Evolutionary conservation across 64 coral and sea anemone genomes (phyloP).

Genomic region (Montipora sp.): DNA sequence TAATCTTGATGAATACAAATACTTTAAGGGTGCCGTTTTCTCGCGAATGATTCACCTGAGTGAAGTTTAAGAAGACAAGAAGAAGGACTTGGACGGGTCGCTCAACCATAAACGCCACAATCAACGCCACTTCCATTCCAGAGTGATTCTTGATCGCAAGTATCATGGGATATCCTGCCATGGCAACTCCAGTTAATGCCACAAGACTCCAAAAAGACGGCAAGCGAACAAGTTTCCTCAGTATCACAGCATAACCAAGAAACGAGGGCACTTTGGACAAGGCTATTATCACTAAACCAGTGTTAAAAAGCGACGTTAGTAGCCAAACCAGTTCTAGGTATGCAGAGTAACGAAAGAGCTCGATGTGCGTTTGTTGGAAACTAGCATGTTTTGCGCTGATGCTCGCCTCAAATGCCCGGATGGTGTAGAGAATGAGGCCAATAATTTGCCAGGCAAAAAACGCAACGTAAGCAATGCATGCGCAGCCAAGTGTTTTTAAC

Average conservation of each 20-base stretch:
- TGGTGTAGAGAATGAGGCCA: constrained; percentile 15
- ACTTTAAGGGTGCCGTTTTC: too few relatives aligned
- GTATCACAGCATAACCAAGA: neutral
- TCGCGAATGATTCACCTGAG: too few relatives aligned
- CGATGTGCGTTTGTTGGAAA: neutral
- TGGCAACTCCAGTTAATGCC: neutral
- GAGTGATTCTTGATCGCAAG: neutral
- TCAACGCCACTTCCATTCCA: constrained; percentile 3
- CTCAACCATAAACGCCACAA: neutral
- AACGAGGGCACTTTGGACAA: neutral
- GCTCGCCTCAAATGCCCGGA: constrained; percentile 4
- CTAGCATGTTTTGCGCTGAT: neutral
- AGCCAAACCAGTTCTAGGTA: neutral
- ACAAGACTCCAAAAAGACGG: constrained; percentile 9
- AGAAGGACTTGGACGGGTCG: too few relatives aligned
- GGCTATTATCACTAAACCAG: neutral
- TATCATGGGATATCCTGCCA: neutral
- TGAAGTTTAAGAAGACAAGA: too few relatives aligned
- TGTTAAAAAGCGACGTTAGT: neutral
- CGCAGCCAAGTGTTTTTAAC: neutral
- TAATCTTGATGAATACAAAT: too few relatives aligned
- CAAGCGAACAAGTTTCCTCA: neutral
- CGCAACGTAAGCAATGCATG: neutral
- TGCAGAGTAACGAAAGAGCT: neutral
- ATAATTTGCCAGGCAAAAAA: constrained; percentile 18